A percentile compares a stretch with the other conserved stretches of the same genome.
phyloP scores from a whole-genome alignment of 1,140 invertebrate genomes.

The Pissodes strobi region DNA sequence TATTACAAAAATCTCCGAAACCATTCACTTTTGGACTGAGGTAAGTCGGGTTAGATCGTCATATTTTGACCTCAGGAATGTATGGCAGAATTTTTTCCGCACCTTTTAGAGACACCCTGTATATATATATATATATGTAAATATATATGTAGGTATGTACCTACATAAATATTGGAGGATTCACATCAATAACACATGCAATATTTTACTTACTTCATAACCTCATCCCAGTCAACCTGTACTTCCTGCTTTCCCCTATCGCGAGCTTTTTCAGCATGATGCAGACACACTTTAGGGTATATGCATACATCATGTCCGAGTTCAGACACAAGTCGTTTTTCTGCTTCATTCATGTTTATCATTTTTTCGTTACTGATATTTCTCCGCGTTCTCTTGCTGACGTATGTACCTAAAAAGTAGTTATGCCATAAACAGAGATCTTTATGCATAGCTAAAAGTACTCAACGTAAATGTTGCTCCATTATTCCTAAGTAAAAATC shows the following conservation, averaged over 20 bases:
- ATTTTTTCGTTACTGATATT: conserved; percentile 55
- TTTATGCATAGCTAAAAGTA: no score
- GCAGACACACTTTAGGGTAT: conserved; percentile 70
- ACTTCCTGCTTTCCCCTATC: conserved; percentile 52
- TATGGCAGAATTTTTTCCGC: no score
- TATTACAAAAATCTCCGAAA: no score
- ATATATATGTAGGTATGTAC: background rate
- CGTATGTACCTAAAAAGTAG: conserved; percentile 67
- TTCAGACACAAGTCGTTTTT: conserved; percentile 70
- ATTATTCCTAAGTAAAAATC: no score
- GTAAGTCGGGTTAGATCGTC: background rate
- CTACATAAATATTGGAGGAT: background rate
- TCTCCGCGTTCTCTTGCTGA: conserved; percentile 58
- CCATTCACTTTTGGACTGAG: no score
- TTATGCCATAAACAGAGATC: no score
- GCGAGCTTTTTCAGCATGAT: conserved; percentile 63
- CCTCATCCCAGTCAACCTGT: conserved; percentile 64
- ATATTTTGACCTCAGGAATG: no score
- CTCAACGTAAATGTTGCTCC: no score
- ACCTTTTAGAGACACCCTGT: no score
- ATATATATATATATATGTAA: no score
- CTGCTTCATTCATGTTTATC: conserved; percentile 66
- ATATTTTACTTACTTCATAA: conserved; percentile 66
- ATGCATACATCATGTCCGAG: conserved; percentile 73
- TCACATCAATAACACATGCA: no score